Evolutionary conservation across 2,888 invertebrate species (phyloP), one percentile per base, ranked within the genome.

Genomic region (Aporophyla lueneburgensis): DNA sequence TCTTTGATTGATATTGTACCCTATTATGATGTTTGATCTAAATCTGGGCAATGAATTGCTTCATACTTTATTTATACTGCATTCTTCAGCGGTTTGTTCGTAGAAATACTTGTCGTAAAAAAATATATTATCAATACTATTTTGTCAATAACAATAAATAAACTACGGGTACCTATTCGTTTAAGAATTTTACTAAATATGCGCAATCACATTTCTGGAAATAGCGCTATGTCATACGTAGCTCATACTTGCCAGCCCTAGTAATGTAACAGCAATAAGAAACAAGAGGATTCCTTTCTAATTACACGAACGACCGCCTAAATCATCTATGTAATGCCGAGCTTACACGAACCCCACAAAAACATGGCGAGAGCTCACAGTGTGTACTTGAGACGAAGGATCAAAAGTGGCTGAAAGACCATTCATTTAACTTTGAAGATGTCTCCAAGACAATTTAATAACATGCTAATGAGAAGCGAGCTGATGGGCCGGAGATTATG

Each of bases 401-500:
- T 21, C 21, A 40, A 61, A 58, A 69, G 59, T 2, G 3, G 33
- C 33, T 33, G 33, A 33, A 33, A 33, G 33, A 33, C 3, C 33
- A 33, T 33, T 33, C 33, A 33, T 33, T 46, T 59, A 59, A 70
- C 66, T 73, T 66, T 19, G 21, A 9, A 61, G 54, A 56, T 70
- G 66, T 75, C 73, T 40, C 56, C 24, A 63, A 66, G 80, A 66
- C 74, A 71, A 76, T 86, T 86, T 89, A 88, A 90, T 89, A 89
- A 86, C 83, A 89, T 89, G 89, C 84, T 88, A 89, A 91, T 88
- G 88, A 88, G 85, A 73, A 75, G 70, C 78, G 69, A 73, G 65
- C 61, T 85, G 68, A 73, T 33, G 74, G 71, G 71, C 65, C 53
- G 14, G 61, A 81, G 82, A 87, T 87, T 87, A 86, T 76, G 81